Evolutionary conservation across 2,797 vertebrate genomes (phyloP), one percentile per base, ranked within the genome.

Genomic region (Sylvilagus floridanus): DNA sequence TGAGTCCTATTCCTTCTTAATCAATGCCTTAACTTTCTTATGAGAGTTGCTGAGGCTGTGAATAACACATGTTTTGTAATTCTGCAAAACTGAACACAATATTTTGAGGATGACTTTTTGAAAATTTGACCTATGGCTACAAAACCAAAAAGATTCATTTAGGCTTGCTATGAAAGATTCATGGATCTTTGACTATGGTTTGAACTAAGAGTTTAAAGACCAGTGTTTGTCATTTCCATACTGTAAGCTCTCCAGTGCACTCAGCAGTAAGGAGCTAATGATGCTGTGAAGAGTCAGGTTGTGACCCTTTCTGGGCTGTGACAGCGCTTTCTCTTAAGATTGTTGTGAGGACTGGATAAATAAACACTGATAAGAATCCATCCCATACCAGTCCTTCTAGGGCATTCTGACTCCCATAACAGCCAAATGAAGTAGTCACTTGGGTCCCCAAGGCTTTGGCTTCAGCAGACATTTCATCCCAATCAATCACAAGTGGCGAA

Each of bases 51-150:
- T 65, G 26, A 71, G 19, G 8, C 57, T 47, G 11, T 85, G 71
- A 60, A 37, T 78, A 65, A 85, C 1, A 75, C 2, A 60, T 11
- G 47, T 5, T 57, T 57, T 79, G 4, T 13, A 89, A 83, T 72
- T 83, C 19, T 93, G 30, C 19, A 71, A 69, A 47, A 8, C 16
- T 42, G 22, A 17, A 66, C 13, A 35, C 17, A 76, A 10, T 26
- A 82, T 69, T 90, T 69, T 86, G 42, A 81, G 52, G n/a, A 62
- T 88, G 7, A 28, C 42, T 54, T 69, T 75, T 82, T 93, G 28
- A 81, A 88, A 84, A 66, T 37, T 30, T 84, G 37, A 26, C 50
- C 26, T 47, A 5, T 63, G 37, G 52, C 17, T 81, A 26, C 14
- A n/a, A 81, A 89, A 81, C 66, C 32, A 52, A 86, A 52, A 4